phyloP scores from a whole-genome alignment of 1,140 invertebrate genomes.

The Neuroterus valhalla region DNA sequence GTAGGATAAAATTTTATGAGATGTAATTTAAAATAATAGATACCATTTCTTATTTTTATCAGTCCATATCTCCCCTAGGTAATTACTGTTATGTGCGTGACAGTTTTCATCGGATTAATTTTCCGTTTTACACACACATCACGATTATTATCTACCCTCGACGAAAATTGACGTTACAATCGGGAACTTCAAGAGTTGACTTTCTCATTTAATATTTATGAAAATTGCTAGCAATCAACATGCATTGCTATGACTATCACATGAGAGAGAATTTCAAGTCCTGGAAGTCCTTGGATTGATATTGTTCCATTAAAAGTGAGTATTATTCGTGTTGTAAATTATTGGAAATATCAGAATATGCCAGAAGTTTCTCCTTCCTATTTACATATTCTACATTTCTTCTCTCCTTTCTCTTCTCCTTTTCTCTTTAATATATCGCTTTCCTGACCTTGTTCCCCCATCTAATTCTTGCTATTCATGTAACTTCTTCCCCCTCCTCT shows the following conservation, averaged over 20 bases:
- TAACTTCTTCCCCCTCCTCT: too few relatives aligned
- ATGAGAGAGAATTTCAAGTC: too few relatives aligned
- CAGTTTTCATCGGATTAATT: background rate
- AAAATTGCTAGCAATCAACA: slow-evolving; percentile 3
- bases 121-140: background rate
- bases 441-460: too few relatives aligned
- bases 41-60: background rate
- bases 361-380: too few relatives aligned
- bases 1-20: background rate
- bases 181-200: background rate
- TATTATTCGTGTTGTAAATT: too few relatives aligned
- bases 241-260: background rate
- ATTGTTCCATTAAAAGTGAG: too few relatives aligned
- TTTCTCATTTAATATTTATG: slow-evolving; percentile 5
- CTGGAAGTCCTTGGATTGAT: background rate
- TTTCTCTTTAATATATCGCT: too few relatives aligned
- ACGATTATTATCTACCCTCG: slow-evolving; percentile 1
- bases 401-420: too few relatives aligned
- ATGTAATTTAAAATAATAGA: background rate
- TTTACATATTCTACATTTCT: too few relatives aligned
- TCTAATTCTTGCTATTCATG: too few relatives aligned
- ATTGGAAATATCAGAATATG: too few relatives aligned
- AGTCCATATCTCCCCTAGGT: background rate
- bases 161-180: background rate
- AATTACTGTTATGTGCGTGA: slow-evolving; percentile 2